A percentile compares a stretch with the other conserved stretches of the same genome.
Evolutionary conservation across 2,888 invertebrate genomes (phyloP).

Genomic region (Volucella inanis): DNA sequence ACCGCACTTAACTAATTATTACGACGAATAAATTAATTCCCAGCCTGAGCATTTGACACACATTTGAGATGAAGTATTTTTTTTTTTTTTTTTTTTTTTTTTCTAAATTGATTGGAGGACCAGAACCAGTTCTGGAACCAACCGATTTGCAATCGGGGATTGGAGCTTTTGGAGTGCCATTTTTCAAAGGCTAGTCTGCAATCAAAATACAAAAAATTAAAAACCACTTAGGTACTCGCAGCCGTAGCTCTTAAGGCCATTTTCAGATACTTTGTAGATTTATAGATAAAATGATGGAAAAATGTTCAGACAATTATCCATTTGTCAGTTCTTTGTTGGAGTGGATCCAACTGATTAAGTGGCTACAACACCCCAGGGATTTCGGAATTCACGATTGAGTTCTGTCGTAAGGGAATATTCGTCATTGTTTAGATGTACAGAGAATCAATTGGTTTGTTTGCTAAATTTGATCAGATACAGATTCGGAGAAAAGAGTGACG

Average conservation of each 20-base stretch:
- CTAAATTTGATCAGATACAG: neutral
- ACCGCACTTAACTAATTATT: too few species aligned
- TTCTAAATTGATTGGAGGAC: neutral
- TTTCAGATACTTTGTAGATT: neutral
- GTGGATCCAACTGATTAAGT: conserved; percentile 22
- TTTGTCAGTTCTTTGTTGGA: conserved; percentile 24
- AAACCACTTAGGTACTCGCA: too few species aligned
- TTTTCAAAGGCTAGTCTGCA: neutral
- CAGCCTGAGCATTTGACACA: conserved; percentile 26
- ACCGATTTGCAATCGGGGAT: neutral
- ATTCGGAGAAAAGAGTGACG: conserved; percentile 10
- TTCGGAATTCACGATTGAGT: neutral
- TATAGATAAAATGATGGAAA: conserved; percentile 4
- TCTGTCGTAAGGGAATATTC: neutral
- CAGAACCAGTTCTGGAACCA: conserved; percentile 6
- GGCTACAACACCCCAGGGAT: conserved; percentile 1
- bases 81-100: neutral
- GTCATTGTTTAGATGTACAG: conserved; percentile 1
- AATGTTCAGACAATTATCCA: conserved; percentile 19
- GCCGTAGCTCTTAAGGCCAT: neutral
- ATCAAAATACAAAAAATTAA: neutral
- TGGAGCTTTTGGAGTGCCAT: neutral
- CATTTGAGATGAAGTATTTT: conserved; percentile 5
- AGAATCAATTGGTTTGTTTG: conserved; percentile 8
- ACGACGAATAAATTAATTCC: too few species aligned